phyloP scores from a whole-genome alignment of 64 coral and sea anemone genomes.

The Acropora yongei region DNA sequence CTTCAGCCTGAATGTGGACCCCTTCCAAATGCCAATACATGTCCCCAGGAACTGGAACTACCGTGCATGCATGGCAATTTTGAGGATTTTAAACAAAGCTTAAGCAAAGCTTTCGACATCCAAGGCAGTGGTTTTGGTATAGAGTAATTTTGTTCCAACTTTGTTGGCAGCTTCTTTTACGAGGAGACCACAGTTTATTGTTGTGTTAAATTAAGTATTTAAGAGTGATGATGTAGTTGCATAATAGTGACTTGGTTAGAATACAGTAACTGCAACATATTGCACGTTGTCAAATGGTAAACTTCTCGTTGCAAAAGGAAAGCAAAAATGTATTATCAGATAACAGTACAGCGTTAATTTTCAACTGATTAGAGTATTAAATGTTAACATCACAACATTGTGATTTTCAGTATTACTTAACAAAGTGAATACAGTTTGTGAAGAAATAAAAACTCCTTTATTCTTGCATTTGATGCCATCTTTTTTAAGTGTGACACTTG shows the following conservation, averaged over 20 bases:
- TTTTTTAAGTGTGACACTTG: neutral
- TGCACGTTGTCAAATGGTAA: neutral
- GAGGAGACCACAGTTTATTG: neutral
- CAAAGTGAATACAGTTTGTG: neutral
- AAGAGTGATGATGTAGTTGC: neutral
- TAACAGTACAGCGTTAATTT: neutral
- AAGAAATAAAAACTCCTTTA: neutral
- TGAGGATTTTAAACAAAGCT: constrained; percentile 50
- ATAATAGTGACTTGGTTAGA: neutral
- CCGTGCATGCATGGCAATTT: constrained; percentile 32
- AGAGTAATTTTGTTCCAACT: constrained; percentile 18
- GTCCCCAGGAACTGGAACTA: constrained; percentile 50
- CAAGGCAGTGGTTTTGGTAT: constrained; percentile 70
- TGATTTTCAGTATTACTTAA: neutral
- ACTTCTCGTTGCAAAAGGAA: neutral
- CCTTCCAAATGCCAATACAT: constrained; percentile 74
- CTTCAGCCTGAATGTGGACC: constrained; percentile 36
- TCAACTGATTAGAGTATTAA: neutral
- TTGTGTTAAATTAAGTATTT: neutral
- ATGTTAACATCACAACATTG: neutral
- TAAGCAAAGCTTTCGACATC: constrained; percentile 46
- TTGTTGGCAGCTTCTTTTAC: neutral
- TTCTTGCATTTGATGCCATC: neutral
- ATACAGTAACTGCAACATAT: neutral
- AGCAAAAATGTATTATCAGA: neutral